Conservation (phyloP, 1,140 invertebrate species). For the Eupeodes corollae region DNA sequence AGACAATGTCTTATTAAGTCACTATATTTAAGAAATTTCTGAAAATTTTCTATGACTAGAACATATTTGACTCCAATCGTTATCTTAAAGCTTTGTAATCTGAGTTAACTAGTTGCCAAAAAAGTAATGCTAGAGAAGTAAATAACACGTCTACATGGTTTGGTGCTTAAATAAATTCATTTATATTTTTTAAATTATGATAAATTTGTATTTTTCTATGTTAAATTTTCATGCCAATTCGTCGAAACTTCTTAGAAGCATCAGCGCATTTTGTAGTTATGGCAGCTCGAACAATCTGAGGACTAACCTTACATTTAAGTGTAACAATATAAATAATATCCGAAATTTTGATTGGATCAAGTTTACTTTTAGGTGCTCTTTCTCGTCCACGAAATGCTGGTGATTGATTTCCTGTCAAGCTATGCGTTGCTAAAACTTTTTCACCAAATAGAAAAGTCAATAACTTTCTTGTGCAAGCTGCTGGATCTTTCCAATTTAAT, state of each 20-base stretch:
- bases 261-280: slow-evolving; percentile 49
- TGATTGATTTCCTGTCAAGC: slow-evolving; percentile 36
- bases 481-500: slow-evolving; percentile 29
- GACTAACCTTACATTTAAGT: slow-evolving; percentile 22
- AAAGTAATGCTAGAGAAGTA: too few species aligned
- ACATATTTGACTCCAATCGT: too few species aligned
- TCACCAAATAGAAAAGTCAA: slow-evolving; percentile 26
- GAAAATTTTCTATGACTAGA: too few species aligned
- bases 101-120: too few species aligned
- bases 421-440: slow-evolving; percentile 34
- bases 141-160: too few species aligned
- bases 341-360: slow-evolving; percentile 28
- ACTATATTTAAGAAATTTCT: too few species aligned
- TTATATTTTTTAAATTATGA: too few species aligned
- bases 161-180: too few species aligned
- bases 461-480: slow-evolving; percentile 31
- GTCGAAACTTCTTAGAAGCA: slow-evolving; percentile 43
- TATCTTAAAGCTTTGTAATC: too few species aligned
- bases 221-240: not conserved
- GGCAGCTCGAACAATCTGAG: slow-evolving; percentile 25
- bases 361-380: slow-evolving; percentile 22
- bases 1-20: too few species aligned
- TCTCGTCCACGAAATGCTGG: slow-evolving; percentile 30
- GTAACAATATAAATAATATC: slow-evolving; percentile 33
- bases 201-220: too few species aligned